These are phyloP conservation scores for Gnathonemus longibarbis DNA, from an alignment of 2,113 vertebrate genomes.

Conservation along the genomic window DNA sequence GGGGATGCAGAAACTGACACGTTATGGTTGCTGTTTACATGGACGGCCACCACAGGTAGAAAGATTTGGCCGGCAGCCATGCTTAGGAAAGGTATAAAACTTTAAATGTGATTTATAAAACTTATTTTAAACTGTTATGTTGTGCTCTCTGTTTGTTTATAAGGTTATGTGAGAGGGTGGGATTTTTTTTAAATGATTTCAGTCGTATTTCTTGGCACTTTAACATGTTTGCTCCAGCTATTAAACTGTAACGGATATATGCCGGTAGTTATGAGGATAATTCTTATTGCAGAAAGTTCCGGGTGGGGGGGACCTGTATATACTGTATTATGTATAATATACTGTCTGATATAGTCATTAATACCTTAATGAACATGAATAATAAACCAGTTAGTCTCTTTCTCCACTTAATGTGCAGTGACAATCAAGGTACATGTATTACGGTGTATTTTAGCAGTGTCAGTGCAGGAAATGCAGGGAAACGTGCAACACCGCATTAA, in stretches of 20 bases:
- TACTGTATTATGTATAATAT: not conserved
- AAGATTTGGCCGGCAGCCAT: not conserved
- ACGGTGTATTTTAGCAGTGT: not conserved
- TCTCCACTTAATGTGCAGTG: not conserved
- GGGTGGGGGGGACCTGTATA: not conserved
- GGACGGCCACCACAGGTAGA: not conserved
- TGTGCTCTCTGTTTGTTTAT: not conserved
- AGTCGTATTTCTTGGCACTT: not conserved
- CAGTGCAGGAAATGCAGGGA: not conserved
- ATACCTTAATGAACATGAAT: not conserved
- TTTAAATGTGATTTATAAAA: not conserved
- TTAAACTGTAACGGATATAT: not conserved
- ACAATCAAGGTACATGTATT: slow-evolving; percentile 9
- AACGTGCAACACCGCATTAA: not conserved
- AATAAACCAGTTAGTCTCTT: not conserved
- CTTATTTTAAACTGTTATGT: not conserved
- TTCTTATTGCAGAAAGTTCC: not conserved
- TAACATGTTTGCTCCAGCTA: not conserved
- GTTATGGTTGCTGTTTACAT: not conserved
- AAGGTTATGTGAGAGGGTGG: not conserved
- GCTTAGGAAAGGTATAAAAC: not conserved
- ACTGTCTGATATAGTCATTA: not conserved
- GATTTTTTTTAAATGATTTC: not conserved
- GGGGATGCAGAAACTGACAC: not conserved
- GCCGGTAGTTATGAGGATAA: not conserved